Evolutionary conservation across 2,888 invertebrate species (phyloP), one percentile per base, ranked within the genome.

Genomic region (Leptothorax acervorum): DNA sequence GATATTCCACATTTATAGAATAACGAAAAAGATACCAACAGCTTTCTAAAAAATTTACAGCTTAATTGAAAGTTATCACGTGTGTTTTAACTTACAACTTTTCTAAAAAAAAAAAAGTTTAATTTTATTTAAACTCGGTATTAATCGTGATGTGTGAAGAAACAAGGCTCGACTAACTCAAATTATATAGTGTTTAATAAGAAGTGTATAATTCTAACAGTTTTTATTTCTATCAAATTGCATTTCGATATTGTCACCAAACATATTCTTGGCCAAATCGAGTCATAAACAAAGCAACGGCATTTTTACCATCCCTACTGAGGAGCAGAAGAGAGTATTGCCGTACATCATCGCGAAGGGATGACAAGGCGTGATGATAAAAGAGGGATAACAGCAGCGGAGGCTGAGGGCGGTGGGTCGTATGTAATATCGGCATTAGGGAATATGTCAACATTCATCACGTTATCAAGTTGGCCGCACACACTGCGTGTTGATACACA

Each of bases 401-500:
- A 74, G 51, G 28, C 35, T 60, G 73, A 76, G 82, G 42, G 74
- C n/a, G 35, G n/a, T 51, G 35, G 57, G 55, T 45, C 45, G 53
- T 71, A 75, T 83, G 87, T 84, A 82, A 84, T 86, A 85, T 86
- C 84, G 84, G 74, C 70, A 84, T 73, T 76, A 76, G 81, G 84
- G 87, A 89, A 88, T 85, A 87, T 90, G 89, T 88, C 90, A 89
- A 91, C 92, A 94, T 94, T 94, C 93, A 94, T 95, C 94, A 93
- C 93, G 93, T 94, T 95, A 95, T 95, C 94, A 93, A 93, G 92
- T 92, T 88, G 90, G 87, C 87, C 92, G 92, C 93, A 92, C 93
- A 91, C 89, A 88, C 90, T 90, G 91, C 91, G 92, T 94, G 94
- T 94, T 94, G 93, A 94, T 94, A 94, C 93, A 94, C 94, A 94